Percentiles rank a stretch among this genome's conserved stretches.
These are phyloP conservation scores for human (Homo sapiens) DNA, from an alignment of 2,113 vertebrate species.

Conservation along the genomic window DNA sequence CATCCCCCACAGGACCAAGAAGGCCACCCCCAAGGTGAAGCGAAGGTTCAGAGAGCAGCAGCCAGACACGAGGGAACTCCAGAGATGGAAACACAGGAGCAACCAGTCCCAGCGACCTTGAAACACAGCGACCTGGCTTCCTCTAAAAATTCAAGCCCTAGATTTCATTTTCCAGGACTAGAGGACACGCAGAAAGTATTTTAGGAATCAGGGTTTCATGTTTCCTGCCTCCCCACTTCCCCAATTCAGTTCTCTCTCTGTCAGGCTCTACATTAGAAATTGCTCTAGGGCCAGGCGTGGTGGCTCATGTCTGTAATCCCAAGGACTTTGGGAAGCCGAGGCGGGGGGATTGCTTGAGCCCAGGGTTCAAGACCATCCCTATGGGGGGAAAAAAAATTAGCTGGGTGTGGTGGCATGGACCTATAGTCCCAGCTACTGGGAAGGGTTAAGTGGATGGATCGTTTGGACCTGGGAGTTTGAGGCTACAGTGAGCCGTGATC, in stretches of 20 bases:
- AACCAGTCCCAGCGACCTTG: neutral
- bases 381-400: neutral
- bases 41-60: neutral
- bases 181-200: neutral
- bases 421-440: neutral
- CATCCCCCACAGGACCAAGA: neutral
- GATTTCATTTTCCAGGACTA: neutral
- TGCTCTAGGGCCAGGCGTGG: neutral
- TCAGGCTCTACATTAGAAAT: neutral
- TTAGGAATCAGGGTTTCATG: neutral
- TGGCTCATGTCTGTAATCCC: neutral
- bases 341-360: neutral
- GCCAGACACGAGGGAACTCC: neutral
- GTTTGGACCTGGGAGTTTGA: neutral
- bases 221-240: neutral
- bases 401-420: too few species aligned
- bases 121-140: neutral
- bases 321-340: neutral
- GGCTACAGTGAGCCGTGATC: neutral
- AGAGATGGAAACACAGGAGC: neutral
- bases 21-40: neutral
- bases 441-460: neutral
- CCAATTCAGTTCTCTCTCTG: neutral
- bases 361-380: neutral
- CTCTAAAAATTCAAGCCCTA: neutral